phyloP scores from a whole-genome alignment of 2,113 vertebrate species.

The Holacanthus passer region DNA sequence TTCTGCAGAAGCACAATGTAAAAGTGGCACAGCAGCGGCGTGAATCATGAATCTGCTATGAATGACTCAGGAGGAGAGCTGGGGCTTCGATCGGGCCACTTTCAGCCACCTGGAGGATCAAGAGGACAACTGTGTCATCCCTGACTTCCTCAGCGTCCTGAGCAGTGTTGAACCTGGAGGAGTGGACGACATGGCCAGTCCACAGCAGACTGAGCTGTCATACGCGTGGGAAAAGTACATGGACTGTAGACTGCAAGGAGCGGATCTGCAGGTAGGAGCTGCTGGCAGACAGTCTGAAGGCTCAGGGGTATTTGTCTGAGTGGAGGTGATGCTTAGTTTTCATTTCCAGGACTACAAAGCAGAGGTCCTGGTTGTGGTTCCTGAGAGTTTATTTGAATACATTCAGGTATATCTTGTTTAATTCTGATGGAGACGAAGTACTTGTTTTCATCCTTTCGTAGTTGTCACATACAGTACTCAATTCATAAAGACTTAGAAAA shows the following conservation, averaged over 20 bases:
- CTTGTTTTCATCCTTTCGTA: conserved; percentile 13
- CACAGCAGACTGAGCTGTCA: conserved; percentile 76
- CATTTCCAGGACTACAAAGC: neutral
- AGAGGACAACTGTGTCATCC: conserved; percentile 15
- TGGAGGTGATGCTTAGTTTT: conserved; percentile 3
- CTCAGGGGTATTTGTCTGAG: neutral
- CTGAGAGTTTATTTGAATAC: neutral
- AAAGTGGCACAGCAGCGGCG: conserved; percentile 58
- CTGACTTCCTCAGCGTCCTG: conserved; percentile 26
- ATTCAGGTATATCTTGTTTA: neutral
- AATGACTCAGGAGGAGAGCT: conserved; percentile 54
- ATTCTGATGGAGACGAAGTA: neutral
- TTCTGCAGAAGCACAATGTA: conserved; percentile 58
- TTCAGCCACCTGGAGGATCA: conserved; percentile 40
- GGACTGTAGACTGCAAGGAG: conserved; percentile 84
- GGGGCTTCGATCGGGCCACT: conserved; percentile 52
- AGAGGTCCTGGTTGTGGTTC: neutral
- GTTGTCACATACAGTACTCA: neutral
- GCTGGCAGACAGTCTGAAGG: neutral
- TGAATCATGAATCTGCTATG: conserved; percentile 71
- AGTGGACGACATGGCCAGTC: conserved; percentile 79
- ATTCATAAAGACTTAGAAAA: neutral
- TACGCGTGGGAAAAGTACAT: conserved; percentile 86
- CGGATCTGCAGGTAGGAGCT: conserved; percentile 84
- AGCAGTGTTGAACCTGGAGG: conserved; percentile 36